Conservation (phyloP, 2,888 invertebrate species). For the Fragum whitleyi region DNA sequence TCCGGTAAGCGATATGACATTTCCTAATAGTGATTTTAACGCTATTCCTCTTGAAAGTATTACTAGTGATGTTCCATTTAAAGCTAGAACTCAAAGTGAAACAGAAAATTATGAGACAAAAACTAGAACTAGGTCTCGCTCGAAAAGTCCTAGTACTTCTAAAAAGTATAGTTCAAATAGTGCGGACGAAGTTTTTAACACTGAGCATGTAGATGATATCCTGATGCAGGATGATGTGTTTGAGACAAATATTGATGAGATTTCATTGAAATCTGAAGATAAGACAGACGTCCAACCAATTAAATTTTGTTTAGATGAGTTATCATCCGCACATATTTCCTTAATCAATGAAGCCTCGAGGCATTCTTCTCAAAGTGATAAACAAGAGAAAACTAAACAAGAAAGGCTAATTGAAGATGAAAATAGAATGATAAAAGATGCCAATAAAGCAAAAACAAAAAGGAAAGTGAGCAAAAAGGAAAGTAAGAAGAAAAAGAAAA, state of each 20-base stretch:
- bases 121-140: neutral
- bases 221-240: constrained; percentile 17
- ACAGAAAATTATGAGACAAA: neutral
- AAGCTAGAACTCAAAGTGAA: neutral
- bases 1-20: neutral
- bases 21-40: neutral
- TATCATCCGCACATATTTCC: neutral
- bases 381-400: neutral
- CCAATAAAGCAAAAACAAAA: constrained; percentile 30
- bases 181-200: neutral
- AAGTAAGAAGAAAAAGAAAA: constrained; percentile 31
- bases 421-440: neutral
- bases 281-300: neutral
- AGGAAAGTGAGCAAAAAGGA: constrained; percentile 24
- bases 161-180: neutral
- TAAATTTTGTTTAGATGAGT: neutral
- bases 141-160: constrained; percentile 1
- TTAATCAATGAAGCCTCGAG: neutral
- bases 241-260: constrained; percentile 24
- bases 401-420: neutral
- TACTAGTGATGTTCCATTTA: constrained; percentile 1
- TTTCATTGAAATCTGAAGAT: neutral
- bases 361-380: neutral
- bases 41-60: constrained; percentile 23
- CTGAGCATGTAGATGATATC: constrained; percentile 10